These are phyloP conservation scores for Mastigias papua DNA, from an alignment of 30 jellyfish, hydroid and myxozoan genomes.

Conservation along the genomic window DNA sequence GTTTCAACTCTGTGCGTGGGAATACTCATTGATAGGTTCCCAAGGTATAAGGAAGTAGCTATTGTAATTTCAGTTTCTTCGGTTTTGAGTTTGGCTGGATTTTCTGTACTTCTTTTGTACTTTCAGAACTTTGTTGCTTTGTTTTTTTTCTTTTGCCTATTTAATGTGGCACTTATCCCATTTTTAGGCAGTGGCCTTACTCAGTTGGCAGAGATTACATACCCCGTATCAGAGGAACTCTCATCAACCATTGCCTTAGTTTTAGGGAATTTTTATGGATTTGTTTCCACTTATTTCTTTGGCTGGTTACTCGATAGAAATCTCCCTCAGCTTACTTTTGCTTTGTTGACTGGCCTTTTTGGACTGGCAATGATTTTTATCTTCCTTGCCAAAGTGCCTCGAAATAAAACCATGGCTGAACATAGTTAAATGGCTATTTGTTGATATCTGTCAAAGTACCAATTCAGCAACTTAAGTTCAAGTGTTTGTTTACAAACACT, in stretches of 20 bases:
- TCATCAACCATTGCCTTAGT: constrained; percentile 77
- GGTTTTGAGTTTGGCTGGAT: constrained; percentile 55
- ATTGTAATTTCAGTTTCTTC: constrained; percentile 46
- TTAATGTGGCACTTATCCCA: constrained; percentile 66
- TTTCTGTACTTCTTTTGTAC: constrained; percentile 47
- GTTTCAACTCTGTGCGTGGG: constrained; percentile 71
- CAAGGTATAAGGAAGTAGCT: constrained; percentile 51
- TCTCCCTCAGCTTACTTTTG: constrained; percentile 51
- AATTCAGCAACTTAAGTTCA: no score
- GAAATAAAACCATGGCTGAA: constrained; percentile 68
- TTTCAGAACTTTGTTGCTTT: constrained; percentile 45
- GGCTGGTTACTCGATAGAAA: constrained; percentile 66
- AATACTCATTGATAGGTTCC: constrained; percentile 53
- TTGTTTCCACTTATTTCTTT: constrained; percentile 27
- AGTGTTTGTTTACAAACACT: no score
- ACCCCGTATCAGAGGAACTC: constrained; percentile 80
- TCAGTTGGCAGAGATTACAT: constrained; percentile 88
- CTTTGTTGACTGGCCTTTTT: constrained; percentile 47
- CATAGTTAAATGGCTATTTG: not conserved
- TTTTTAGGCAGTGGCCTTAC: constrained; percentile 80
- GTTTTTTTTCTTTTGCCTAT: constrained; percentile 37
- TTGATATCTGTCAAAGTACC: no score
- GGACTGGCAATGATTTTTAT: constrained; percentile 52
- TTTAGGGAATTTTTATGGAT: constrained; percentile 84
- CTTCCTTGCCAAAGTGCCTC: constrained; percentile 67